These are phyloP conservation scores for Micromesistius poutassou DNA, from an alignment of 2,797 vertebrate species.

Conservation along the genomic window DNA sequence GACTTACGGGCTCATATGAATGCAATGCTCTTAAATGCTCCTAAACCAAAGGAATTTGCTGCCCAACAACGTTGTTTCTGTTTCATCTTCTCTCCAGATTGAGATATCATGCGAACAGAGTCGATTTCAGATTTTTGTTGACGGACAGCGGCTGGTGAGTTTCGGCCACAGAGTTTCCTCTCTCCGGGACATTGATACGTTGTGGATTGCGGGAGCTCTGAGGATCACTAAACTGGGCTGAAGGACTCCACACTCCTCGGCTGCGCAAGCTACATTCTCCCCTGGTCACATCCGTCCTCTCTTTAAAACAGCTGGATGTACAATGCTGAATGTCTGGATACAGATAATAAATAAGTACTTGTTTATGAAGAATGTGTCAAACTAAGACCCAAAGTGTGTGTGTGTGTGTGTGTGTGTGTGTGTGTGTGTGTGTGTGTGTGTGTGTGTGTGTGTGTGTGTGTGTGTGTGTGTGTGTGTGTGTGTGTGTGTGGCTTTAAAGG, in stretches of 20 bases:
- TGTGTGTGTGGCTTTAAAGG: no score
- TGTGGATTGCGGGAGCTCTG: constrained; percentile 89
- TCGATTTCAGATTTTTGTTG: constrained; percentile 86
- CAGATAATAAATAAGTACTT: background rate
- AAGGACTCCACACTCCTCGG: constrained; percentile 4
- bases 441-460: no score
- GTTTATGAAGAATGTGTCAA: background rate
- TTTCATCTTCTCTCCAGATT: constrained; percentile 67
- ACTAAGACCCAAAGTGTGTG: no score
- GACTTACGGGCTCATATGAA: background rate
- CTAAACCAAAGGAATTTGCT: background rate
- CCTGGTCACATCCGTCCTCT: background rate
- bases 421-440: no score
- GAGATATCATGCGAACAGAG: constrained; percentile 87
- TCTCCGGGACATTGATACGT: constrained; percentile 80
- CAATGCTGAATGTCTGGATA: background rate
- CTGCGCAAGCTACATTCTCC: background rate
- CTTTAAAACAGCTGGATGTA: background rate
- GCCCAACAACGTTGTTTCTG: background rate
- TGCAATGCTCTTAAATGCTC: background rate
- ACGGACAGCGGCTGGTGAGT: constrained; percentile 91
- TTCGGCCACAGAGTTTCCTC: constrained; percentile 85
- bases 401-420: no score
- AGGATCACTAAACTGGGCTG: constrained; percentile 90
- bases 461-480: no score